phyloP scores from a whole-genome alignment of 2,888 invertebrate genomes.

The Chrysolina haemoptera region DNA sequence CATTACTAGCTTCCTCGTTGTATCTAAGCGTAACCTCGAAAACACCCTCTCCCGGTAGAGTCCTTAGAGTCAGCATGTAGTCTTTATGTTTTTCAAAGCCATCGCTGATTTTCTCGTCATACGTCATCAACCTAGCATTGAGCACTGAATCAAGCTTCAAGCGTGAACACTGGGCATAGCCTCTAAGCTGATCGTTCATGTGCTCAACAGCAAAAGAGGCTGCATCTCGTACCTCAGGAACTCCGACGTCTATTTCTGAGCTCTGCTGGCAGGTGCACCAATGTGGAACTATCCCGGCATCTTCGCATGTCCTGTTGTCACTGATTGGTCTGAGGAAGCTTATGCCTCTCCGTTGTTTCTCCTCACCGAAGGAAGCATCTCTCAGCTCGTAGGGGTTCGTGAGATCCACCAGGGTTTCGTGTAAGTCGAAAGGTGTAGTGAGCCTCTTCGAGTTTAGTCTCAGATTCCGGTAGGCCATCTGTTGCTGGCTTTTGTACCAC shows the following conservation, averaged over 20 bases:
- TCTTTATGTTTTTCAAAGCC: constrained; percentile 70
- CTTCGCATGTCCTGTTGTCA: constrained; percentile 80
- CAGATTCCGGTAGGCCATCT: constrained; percentile 77
- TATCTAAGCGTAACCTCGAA: constrained; percentile 86
- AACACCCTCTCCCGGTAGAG: constrained; percentile 78
- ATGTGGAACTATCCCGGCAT: constrained; percentile 85
- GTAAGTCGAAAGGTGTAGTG: constrained; percentile 89
- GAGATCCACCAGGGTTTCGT: constrained; percentile 84
- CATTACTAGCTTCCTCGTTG: constrained; percentile 55
- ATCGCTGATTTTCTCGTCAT: constrained; percentile 64
- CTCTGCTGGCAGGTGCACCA: constrained; percentile 91
- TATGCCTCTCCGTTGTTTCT: constrained; percentile 50
- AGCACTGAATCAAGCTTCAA: constrained; percentile 76
- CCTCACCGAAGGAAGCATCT: constrained; percentile 55
- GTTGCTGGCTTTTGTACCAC: constrained; percentile 78
- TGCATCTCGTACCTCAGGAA: constrained; percentile 73
- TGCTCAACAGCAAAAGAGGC: constrained; percentile 76
- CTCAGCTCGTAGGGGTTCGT: constrained; percentile 68
- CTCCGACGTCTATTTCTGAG: constrained; percentile 72
- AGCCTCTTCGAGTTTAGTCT: constrained; percentile 78
- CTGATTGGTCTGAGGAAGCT: constrained; percentile 86
- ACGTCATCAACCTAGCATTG: constrained; percentile 78
- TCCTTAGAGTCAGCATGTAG: constrained; percentile 76
- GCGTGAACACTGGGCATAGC: constrained; percentile 77
- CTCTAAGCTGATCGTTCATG: constrained; percentile 77